Percentiles rank a stretch among this genome's conserved stretches.
Conservation (phyloP, 1,140 invertebrate species). For the Rhysida immarginata region DNA sequence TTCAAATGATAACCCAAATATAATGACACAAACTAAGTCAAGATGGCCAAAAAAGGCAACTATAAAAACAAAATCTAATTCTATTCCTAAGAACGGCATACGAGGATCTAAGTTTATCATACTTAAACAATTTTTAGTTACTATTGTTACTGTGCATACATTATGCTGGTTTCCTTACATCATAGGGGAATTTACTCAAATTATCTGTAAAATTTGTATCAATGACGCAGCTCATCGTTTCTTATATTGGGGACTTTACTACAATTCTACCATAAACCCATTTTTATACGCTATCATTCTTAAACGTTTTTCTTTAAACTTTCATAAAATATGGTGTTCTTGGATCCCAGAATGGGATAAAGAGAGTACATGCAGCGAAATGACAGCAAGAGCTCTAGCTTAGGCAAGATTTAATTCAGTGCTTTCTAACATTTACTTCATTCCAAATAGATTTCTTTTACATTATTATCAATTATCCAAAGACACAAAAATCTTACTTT, state of each 20-base stretch:
- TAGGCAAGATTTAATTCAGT: too few species aligned
- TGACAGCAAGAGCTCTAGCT: not conserved
- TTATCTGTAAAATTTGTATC: not conserved
- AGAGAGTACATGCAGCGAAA: not conserved
- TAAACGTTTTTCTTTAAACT: not conserved
- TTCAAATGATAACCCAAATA: too few species aligned
- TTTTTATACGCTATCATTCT: conserved; percentile 25
- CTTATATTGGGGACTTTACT: conserved; percentile 39
- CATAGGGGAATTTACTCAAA: not conserved
- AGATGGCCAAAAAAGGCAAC: too few species aligned
- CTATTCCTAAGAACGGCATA: too few species aligned
- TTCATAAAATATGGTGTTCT: not conserved
- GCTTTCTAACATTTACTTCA: too few species aligned
- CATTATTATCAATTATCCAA: too few species aligned
- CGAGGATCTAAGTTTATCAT: too few species aligned
- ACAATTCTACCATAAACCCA: conserved; percentile 35
- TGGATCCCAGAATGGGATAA: not conserved
- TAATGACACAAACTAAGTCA: too few species aligned
- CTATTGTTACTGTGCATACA: not conserved
- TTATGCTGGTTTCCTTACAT: not conserved
- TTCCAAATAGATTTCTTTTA: too few species aligned
- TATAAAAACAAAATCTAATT: too few species aligned
- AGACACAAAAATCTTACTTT: too few species aligned
- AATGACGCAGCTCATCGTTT: not conserved
- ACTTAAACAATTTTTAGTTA: not conserved